Evolutionary conservation across 2,797 vertebrate species (phyloP), one percentile per base, ranked within the genome.

Genomic region (Austrolebias charrua): DNA sequence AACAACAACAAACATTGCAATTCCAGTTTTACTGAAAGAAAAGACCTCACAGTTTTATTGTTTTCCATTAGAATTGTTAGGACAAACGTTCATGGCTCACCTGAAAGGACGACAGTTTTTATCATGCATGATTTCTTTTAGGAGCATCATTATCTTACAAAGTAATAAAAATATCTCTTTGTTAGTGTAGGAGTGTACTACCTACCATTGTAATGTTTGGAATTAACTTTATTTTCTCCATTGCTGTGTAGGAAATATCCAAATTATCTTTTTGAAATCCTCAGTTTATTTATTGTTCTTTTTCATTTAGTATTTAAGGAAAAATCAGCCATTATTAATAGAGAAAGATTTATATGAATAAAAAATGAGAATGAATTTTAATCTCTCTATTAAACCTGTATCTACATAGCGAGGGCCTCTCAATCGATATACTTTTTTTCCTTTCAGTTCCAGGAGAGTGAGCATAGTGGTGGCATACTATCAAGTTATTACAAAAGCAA

Each of bases 401-500:
- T 78, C 69, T 61, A 60, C 66, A 49, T 16, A 2, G 62, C 58
- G 72, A 82, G 63, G 54, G 80, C 68, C 70, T 67, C 79, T 91
- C 80, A 88, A 90, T 92, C 90, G 60, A 92, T 92, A 88, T 73
- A 63, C 80, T 72, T 69, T 82, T 76, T 40, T 78, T 86, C 71
- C 80, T 86, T 91, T 92, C 90, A 84, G 90, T 92, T 91, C 84
- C 90, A 90, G 81, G 51, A 67, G 76, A 90, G 75, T 69, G 89
- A 88, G 80, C 89, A 76, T 88, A 80, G 88, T 75, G 78, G 82
- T 86, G 81, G 88, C 89, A 90, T 86, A 90, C 88, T 89, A 89
- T 92, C 87, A 89, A 87, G 71, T 89, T 91, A 91, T 91, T 91
- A 93, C 86, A 90, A 92, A 92, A 92, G 89, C 86, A 92, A 91